Conservation (phyloP, 2,797 vertebrate species). For the Chaetophractus vellerosus region DNA sequence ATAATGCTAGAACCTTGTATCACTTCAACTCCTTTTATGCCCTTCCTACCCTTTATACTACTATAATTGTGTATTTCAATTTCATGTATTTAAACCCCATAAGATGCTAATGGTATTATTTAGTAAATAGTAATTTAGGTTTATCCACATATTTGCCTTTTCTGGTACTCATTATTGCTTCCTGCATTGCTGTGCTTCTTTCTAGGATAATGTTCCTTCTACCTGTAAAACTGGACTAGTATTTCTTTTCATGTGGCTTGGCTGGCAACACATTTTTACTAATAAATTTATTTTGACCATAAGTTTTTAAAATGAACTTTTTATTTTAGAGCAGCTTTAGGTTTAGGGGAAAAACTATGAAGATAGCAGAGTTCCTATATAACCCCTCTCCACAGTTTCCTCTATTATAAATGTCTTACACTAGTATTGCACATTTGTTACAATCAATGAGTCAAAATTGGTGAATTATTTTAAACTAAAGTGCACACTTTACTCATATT, state of each 20-base stretch:
- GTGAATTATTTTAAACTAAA: not conserved
- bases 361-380: not conserved
- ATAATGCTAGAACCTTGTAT: not conserved
- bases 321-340: constrained; percentile 12
- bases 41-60: not conserved
- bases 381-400: not conserved
- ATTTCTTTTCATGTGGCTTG: constrained; percentile 1
- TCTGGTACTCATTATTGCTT: not conserved
- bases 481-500: not conserved
- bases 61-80: not conserved
- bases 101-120: not conserved
- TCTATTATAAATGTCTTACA: not conserved
- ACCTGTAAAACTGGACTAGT: not conserved
- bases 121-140: not conserved
- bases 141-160: not conserved
- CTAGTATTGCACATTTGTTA: not conserved
- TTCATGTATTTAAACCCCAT: not conserved
- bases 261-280: not conserved
- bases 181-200: not conserved
- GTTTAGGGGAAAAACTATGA: not conserved
- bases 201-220: not conserved
- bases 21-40: not conserved
- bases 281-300: not conserved
- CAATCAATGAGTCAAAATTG: constrained; percentile 3
- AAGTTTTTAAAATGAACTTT: constrained; percentile 13